Evolutionary conservation across 2,113 vertebrate genomes (phyloP).

Genomic region (Lampris megalopsis): DNA sequence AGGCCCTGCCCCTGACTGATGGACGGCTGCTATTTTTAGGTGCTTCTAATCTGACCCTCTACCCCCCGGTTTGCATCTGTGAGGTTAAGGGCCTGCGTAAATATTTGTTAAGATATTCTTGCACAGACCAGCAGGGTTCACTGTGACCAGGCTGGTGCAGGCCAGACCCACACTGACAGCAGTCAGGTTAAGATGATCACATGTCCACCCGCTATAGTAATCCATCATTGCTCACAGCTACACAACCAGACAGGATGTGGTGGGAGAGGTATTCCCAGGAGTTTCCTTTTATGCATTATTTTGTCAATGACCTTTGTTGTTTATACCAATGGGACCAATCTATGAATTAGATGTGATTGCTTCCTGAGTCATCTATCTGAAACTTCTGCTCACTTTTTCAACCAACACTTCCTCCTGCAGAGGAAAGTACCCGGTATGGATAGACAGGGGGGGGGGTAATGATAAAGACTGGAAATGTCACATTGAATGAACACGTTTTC

Average conservation of each 20-base stretch:
- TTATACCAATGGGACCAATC: background rate
- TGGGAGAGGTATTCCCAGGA: no score
- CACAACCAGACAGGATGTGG: background rate
- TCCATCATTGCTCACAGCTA: background rate
- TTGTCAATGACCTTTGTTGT: background rate
- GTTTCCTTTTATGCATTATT: no score
- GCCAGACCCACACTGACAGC: background rate
- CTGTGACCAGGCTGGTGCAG: background rate
- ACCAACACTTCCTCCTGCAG: no score
- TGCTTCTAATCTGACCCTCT: slow-evolving; percentile 62
- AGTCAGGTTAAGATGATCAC: slow-evolving; percentile 18
- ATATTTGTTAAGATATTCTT: slow-evolving; percentile 67
- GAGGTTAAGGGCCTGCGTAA: slow-evolving; percentile 46
- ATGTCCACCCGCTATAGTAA: background rate
- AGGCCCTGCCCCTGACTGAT: slow-evolving; percentile 51
- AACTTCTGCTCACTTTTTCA: background rate
- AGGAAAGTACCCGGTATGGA: no score
- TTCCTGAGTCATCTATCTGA: background rate
- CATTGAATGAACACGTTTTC: no score
- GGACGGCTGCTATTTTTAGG: slow-evolving; percentile 78
- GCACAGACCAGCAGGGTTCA: slow-evolving; percentile 1
- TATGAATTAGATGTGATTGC: background rate
- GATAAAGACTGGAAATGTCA: no score
- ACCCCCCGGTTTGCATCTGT: slow-evolving; percentile 27
- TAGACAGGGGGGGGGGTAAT: no score